Evolutionary conservation across 2,888 invertebrate species (phyloP).

Genomic region (Ormyrus labotus): DNA sequence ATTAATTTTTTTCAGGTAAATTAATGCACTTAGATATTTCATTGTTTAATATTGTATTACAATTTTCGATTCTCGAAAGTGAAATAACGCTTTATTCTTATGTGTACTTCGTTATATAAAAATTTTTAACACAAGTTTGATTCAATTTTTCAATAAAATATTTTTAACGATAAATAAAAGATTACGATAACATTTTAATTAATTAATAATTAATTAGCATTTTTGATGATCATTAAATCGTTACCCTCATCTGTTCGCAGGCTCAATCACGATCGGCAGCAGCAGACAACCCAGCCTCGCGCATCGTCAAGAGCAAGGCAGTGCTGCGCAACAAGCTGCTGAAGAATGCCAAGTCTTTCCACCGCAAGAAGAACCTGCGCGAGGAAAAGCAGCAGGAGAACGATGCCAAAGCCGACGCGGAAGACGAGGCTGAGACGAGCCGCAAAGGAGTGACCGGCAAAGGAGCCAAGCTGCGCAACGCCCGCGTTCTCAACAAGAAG

Average conservation of each 20-base stretch:
- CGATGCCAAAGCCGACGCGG: constrained; percentile 7
- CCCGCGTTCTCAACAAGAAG: constrained; percentile 61
- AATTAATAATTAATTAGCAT: background rate
- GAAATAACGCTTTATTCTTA: too few relatives aligned
- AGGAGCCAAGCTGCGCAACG: constrained; percentile 22
- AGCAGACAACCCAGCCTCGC: constrained; percentile 57
- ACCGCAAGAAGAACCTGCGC: constrained; percentile 61
- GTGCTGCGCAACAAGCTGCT: constrained; percentile 71
- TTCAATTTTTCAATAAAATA: background rate
- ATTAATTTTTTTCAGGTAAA: too few relatives aligned
- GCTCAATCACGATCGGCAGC: constrained; percentile 39
- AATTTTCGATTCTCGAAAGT: too few relatives aligned
- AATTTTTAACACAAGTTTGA: too few relatives aligned
- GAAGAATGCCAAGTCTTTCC: constrained; percentile 72
- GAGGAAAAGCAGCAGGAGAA: constrained; percentile 44
- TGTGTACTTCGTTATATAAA: too few relatives aligned
- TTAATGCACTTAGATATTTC: too few relatives aligned
- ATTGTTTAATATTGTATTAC: too few relatives aligned
- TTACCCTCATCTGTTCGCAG: constrained; percentile 20
- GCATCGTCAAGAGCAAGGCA: constrained; percentile 68
- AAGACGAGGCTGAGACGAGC: background rate
- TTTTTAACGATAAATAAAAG: background rate
- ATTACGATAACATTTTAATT: background rate
- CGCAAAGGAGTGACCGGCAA: background rate
- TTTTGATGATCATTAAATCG: background rate